A percentile compares a stretch with the other conserved stretches of the same genome.
Conservation (phyloP, 2,113 vertebrate genomes). For the Cyanoderma ruficeps region DNA sequence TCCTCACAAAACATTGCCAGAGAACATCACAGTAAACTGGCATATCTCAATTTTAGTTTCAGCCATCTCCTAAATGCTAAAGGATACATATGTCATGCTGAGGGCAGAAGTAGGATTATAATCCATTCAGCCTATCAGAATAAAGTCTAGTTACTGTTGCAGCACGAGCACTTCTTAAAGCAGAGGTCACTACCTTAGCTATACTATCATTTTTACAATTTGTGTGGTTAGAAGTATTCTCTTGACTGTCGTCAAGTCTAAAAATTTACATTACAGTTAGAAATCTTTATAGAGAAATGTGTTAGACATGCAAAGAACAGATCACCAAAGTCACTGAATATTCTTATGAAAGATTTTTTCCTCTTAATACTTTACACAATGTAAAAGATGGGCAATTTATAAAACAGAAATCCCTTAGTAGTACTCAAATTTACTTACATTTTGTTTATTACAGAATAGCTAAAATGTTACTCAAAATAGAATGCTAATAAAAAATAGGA, state of each 20-base stretch:
- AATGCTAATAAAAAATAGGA: not conserved
- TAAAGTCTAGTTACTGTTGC: not conserved
- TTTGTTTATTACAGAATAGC: not conserved
- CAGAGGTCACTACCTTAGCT: not conserved
- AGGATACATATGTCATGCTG: not conserved
- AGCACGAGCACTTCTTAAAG: not conserved
- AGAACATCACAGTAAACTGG: not conserved
- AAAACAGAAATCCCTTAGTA: not conserved
- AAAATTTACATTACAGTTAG: not conserved
- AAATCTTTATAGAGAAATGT: not conserved
- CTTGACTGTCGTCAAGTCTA: not conserved
- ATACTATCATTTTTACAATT: not conserved
- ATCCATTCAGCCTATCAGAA: not conserved
- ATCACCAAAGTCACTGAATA: not conserved
- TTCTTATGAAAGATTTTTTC: not conserved
- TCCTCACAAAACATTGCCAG: not conserved
- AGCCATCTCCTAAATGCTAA: not conserved
- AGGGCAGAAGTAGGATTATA: not conserved
- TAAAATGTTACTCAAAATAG: constrained; percentile 16
- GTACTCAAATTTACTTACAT: not conserved
- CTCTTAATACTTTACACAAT: not conserved
- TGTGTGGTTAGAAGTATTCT: not conserved
- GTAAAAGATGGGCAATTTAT: not conserved
- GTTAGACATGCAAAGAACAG: not conserved
- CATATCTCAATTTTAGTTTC: not conserved